Evolutionary conservation across 2,113 vertebrate genomes (phyloP).

Genomic region (Anarhynchus alexandrinus): DNA sequence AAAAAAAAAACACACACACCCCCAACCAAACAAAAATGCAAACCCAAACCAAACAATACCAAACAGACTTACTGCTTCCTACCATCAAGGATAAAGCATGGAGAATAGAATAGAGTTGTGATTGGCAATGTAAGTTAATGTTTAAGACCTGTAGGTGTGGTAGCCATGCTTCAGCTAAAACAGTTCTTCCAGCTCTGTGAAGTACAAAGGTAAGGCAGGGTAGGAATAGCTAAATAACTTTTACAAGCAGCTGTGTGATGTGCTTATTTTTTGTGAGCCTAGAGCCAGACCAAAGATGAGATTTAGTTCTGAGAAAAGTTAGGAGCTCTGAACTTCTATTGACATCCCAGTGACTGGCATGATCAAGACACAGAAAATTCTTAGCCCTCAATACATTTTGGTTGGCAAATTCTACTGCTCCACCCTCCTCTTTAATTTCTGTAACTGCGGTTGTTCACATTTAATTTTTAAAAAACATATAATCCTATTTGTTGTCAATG

Average conservation of each 20-base stretch:
- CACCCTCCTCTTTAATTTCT: background rate
- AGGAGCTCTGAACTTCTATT: background rate
- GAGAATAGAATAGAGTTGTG: background rate
- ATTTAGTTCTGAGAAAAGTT: background rate
- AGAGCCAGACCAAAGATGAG: background rate
- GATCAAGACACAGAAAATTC: background rate
- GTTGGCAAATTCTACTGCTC: background rate
- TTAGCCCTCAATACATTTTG: background rate
- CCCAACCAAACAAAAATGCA: background rate
- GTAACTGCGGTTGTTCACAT: background rate
- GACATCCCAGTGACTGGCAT: background rate
- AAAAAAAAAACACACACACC: background rate
- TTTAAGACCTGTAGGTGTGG: background rate
- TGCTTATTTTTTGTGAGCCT: background rate
- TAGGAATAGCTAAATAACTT: background rate
- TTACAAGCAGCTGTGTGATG: background rate
- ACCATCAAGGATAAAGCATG: background rate
- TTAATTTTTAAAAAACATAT: background rate
- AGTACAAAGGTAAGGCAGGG: background rate
- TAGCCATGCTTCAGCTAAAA: background rate
- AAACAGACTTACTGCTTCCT: background rate
- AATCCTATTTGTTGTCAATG: background rate
- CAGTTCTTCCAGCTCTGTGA: background rate
- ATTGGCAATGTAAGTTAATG: background rate
- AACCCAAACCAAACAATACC: background rate